Evolutionary conservation across 1,140 invertebrate species (phyloP).

Genomic region (Hyphantria cunea): DNA sequence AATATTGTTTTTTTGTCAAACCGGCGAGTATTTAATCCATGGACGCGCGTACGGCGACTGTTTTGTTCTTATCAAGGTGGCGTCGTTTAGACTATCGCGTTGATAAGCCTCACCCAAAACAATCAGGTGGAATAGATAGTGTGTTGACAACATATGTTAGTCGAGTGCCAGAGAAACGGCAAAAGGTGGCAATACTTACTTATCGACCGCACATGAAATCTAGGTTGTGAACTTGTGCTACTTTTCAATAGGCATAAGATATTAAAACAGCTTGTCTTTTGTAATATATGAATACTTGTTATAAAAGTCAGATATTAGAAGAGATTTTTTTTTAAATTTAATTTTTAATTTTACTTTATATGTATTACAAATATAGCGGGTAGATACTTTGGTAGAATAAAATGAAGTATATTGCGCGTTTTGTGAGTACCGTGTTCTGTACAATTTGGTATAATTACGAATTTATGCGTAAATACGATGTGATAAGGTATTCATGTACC

Average conservation of each 20-base stretch:
- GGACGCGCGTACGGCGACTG: slow-evolving; percentile 49
- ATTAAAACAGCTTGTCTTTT: too few species aligned
- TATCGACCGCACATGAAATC: slow-evolving; percentile 1
- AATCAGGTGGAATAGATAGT: slow-evolving; percentile 70
- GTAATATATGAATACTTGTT: too few species aligned
- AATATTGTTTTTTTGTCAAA: slow-evolving; percentile 19
- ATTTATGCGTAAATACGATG: slow-evolving; percentile 19
- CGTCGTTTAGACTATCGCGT: slow-evolving; percentile 51
- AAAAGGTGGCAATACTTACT: background rate
- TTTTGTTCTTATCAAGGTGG: slow-evolving; percentile 49
- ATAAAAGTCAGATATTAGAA: background rate
- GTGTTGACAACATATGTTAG: slow-evolving; percentile 32
- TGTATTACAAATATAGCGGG: slow-evolving; percentile 1
- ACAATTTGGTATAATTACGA: too few species aligned
- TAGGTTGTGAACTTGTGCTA: slow-evolving; percentile 1
- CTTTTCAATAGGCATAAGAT: background rate
- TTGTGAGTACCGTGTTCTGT: too few species aligned
- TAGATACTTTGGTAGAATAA: too few species aligned
- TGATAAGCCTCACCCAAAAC: slow-evolving; percentile 66
- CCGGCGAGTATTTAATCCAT: slow-evolving; percentile 29
- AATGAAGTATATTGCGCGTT: too few species aligned
- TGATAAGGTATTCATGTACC: slow-evolving; percentile 17
- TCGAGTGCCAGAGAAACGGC: too few species aligned
- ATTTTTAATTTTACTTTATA: too few species aligned
- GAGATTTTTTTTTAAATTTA: too few species aligned